Evolutionary conservation across 2,888 invertebrate genomes (phyloP), one percentile per base, ranked within the genome.

Genomic region (Melieria crassipennis): DNA sequence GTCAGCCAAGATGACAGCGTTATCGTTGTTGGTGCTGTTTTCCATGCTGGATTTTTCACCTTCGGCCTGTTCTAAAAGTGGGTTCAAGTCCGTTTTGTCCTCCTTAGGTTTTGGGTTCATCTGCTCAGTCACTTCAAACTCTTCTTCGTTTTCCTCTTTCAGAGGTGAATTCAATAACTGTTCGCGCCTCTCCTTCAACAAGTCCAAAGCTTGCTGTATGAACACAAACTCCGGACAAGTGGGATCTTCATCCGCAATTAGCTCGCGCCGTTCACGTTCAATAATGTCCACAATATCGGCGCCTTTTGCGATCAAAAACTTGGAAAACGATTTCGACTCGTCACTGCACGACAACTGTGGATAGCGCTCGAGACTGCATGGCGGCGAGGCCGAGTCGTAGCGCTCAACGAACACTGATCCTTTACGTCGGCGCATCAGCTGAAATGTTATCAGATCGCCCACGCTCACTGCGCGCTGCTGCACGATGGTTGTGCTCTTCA

Each of bases 201-300:
- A 89, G 65, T 90, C 86, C 65, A 97, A 86, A 11, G 97, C 97
- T 87, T 95, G 91, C 83, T 96, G 92, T 76, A 97, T 91, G 82
- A 94, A 98, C 79, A 93, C 91, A 80, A 92, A 90, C 87, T 98
- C 97, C 1, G 96, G 93, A 79, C 91, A 92, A 76, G 92, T 90
- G 77, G 91, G 91, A 83, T 93, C 92, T 65, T 91, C 91, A 82
- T 92, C 91, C 4, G 84, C 83, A 76, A 89, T 81, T 65, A 97
- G 88, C 83, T 94, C 94, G 4, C 80, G 82, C 69, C 90, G 89
- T 86, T 98, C 97, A 65, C 91, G 88, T 73, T 91, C 89, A 75
- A 96, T 89, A 71, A 97, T 93, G 65, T 90, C 87, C 80, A 90
- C 87, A 57, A 94, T 89, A 88, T 95, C 92, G 74, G 88, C 82